Conservation (phyloP, 2,888 invertebrate genomes). For the Glyphotaelius pellucidus region DNA sequence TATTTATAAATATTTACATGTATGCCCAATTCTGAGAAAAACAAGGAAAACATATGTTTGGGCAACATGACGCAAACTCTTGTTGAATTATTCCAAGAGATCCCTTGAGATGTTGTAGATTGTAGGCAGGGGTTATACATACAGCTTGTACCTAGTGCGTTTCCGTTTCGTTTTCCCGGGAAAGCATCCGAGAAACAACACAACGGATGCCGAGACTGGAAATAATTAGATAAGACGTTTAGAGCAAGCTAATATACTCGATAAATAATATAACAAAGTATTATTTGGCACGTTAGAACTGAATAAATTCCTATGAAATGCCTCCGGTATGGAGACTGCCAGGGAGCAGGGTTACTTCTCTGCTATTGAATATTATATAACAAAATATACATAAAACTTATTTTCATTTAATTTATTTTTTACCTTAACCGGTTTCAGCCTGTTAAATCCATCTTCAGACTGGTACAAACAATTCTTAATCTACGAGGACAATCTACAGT, state of each 20-base stretch:
- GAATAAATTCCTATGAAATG: conserved; percentile 35
- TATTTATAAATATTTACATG: not conserved
- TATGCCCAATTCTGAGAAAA: not conserved
- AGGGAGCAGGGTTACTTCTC: conserved; percentile 11
- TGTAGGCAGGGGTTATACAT: not conserved
- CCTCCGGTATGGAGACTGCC: conserved; percentile 24
- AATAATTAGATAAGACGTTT: conserved; percentile 40
- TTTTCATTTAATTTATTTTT: too few relatives aligned
- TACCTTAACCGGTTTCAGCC: too few relatives aligned
- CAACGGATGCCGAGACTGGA: conserved; percentile 28
- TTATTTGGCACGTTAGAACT: conserved; percentile 41
- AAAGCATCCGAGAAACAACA: conserved; percentile 28
- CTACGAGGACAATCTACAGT: too few relatives aligned
- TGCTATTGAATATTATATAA: not conserved
- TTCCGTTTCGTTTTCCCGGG: conserved; percentile 24
- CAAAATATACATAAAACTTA: too few relatives aligned
- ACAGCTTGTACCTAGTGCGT: not conserved
- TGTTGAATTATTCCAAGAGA: not conserved
- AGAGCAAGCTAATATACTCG: conserved; percentile 38
- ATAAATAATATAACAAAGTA: conserved; percentile 46
- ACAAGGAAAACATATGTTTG: not conserved
- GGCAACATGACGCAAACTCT: not conserved
- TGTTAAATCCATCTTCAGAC: too few relatives aligned
- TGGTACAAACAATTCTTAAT: too few relatives aligned
- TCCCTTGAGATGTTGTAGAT: not conserved